Conservation (phyloP, 2,797 vertebrate genomes). For the Acrossocheilus fasciatus region DNA sequence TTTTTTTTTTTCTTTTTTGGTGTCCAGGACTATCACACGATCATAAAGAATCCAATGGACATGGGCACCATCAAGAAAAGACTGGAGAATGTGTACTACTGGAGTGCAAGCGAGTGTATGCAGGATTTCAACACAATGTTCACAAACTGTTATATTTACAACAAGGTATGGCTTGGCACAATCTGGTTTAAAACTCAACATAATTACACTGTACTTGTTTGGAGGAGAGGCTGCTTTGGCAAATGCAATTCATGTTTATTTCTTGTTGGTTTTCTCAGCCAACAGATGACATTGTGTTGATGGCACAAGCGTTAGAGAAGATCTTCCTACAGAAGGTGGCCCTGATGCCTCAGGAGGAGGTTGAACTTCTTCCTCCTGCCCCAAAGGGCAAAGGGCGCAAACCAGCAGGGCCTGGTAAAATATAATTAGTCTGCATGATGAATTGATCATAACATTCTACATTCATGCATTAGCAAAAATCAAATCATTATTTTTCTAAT, state of each 20-base stretch:
- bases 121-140: conserved; percentile 99
- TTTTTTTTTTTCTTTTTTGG: not conserved
- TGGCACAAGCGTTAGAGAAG: conserved; percentile 97
- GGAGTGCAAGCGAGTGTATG: conserved; percentile 95
- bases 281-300: conserved; percentile 97
- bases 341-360: conserved; percentile 91
- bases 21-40: conserved; percentile 92
- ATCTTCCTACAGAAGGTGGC: conserved; percentile 94
- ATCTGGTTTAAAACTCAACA: not conserved
- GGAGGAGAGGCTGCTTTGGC: not conserved
- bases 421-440: not conserved
- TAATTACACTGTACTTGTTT: not conserved
- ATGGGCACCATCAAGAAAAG: conserved; percentile 98
- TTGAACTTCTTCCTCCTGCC: conserved; percentile 84
- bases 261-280: conserved; percentile 76
- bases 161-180: conserved; percentile 84
- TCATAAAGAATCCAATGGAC: conserved; percentile 97
- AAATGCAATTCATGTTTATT: not conserved
- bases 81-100: conserved; percentile 94
- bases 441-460: not conserved
- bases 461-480: not conserved
- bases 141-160: conserved; percentile 98
- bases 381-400: conserved; percentile 89
- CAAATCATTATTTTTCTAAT: not conserved
- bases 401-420: conserved; percentile 66